Evolutionary conservation across 2,888 invertebrate species (phyloP), one percentile per base, ranked within the genome.

Genomic region (Agrotis clavis): DNA sequence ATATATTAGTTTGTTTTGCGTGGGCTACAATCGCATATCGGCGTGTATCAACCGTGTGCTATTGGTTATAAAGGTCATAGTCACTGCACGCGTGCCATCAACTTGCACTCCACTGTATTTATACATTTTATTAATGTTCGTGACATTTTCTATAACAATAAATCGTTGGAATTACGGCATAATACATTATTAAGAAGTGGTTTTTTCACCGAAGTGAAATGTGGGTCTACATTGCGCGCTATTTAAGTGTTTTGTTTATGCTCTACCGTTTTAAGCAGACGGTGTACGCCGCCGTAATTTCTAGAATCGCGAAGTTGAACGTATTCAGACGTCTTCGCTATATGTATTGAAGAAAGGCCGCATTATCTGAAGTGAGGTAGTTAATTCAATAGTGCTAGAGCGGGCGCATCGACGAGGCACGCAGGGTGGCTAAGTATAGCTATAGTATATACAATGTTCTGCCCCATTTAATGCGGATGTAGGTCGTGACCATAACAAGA

Each of bases 1-100:
- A 87, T 86, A 88, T 86, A 80, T 81, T 74, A 84, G 86, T 88
- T 87, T 88, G 84, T 89, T 88, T 85, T 86, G 88, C 83, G 86
- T 85, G 77, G 81, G 79, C 21, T 82, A 71, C 72, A 66, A 64
- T 68, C 77, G 63, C 67, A 71, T 79, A 79, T 77, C 76, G 68
- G 79, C 71, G 71, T 72, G 77, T 77, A 77, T 78, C 74, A 79
- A 70, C 71, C 68, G 77, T 78, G 73, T 82, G 84, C 71, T 74
- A 71, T 77, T 77, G 65, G 72, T 79, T 81, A 86, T 87, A 89
- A 88, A 88, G 87, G 85, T 89, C 76, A 85, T 76, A 85, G 75
- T 70, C 71, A 71, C 64, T 62, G 45, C 48, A 62, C 65, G 79
- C 50, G 60, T 70, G 63, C 51, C 35, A 57, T 69, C 66, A 63